Percentiles rank a stretch among this genome's conserved stretches.
Conservation (phyloP, 2,113 vertebrate species). For the Promerops cafer region DNA sequence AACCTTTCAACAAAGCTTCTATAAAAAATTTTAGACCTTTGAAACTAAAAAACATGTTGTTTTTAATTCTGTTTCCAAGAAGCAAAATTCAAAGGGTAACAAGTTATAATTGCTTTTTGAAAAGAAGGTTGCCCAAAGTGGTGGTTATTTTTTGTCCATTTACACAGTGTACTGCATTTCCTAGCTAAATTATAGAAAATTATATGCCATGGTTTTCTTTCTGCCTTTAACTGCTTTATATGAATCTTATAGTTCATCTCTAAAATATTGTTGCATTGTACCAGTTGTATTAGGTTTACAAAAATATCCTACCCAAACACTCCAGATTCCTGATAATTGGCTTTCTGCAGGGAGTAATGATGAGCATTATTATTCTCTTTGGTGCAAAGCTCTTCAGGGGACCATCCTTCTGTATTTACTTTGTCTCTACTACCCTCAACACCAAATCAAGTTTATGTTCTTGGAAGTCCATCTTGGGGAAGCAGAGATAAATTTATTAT, state of each 20-base stretch:
- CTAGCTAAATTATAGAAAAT: slow-evolving; percentile 45
- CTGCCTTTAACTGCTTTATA: neutral
- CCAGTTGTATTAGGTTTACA: neutral
- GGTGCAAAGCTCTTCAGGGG: neutral
- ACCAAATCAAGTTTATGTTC: neutral
- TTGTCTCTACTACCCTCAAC: neutral
- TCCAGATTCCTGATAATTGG: neutral
- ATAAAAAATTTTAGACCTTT: slow-evolving; percentile 25
- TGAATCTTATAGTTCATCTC: neutral
- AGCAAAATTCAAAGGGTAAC: slow-evolving; percentile 28
- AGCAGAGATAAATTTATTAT: neutral
- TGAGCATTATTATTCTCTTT: neutral
- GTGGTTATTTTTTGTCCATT: slow-evolving; percentile 34
- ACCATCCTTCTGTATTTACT: neutral
- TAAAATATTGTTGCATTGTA: neutral
- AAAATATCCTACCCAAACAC: neutral
- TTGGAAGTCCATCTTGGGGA: neutral
- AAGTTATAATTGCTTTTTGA: slow-evolving; percentile 14
- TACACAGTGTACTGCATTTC: neutral
- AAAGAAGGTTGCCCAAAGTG: slow-evolving; percentile 18
- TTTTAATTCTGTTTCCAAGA: slow-evolving; percentile 9
- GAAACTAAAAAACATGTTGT: neutral
- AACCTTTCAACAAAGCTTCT: neutral
- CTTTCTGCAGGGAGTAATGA: neutral
- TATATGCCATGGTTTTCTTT: neutral